These are phyloP conservation scores for Cuniculus paca DNA, from an alignment of 2,797 vertebrate species.

Conservation along the genomic window DNA sequence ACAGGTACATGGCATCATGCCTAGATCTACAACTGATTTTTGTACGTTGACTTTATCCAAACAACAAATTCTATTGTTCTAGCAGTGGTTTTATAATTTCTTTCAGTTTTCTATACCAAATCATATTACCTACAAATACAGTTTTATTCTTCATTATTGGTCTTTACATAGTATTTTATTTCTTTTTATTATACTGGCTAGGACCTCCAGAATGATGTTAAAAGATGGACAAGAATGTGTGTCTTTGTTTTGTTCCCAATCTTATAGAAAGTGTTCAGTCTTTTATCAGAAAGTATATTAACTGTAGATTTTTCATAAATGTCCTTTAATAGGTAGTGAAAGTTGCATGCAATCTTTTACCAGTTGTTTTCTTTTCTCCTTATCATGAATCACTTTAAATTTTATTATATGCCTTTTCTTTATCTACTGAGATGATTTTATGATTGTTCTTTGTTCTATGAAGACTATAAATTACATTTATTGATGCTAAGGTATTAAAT, in stretches of 20 bases:
- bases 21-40: not conserved
- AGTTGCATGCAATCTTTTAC: not conserved
- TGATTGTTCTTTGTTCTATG: not conserved
- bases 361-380: not conserved
- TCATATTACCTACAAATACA: not conserved
- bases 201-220: not conserved
- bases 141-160: not conserved
- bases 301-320: too few species aligned
- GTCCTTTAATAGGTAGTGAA: not conserved
- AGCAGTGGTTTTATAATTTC: not conserved
- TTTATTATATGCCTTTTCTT: not conserved
- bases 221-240: not conserved
- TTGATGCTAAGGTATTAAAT: not conserved
- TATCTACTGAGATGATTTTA: not conserved
- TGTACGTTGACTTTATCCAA: not conserved
- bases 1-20: too few species aligned
- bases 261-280: not conserved
- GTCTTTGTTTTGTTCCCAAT: not conserved
- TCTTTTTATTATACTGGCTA: not conserved
- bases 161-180: not conserved
- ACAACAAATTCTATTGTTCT: not conserved
- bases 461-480: not conserved
- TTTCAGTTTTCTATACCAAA: conserved; percentile 9
- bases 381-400: not conserved
- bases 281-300: not conserved